Conservation (phyloP, 2,113 vertebrate species). For the Percopsis transmontana region DNA sequence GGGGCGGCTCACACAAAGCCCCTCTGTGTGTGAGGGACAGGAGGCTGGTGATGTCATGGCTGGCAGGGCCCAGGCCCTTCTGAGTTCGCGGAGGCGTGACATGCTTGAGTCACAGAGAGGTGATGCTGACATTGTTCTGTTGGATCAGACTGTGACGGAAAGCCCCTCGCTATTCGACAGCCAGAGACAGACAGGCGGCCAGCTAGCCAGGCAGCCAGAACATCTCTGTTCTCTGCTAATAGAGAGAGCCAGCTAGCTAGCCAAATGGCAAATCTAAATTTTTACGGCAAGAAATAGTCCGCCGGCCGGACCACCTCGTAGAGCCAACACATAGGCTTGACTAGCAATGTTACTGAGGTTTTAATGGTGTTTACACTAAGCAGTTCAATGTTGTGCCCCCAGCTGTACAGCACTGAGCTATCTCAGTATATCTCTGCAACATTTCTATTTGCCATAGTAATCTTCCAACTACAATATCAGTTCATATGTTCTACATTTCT, state of each 20-base stretch:
- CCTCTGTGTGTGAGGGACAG: slow-evolving; percentile 44
- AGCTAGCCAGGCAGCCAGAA: slow-evolving; percentile 13
- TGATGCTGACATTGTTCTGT: slow-evolving; percentile 44
- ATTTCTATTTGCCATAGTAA: too few species aligned
- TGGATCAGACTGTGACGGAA: slow-evolving; percentile 41
- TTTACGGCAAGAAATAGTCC: neutral
- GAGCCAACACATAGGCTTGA: neutral
- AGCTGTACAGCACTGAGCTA: neutral
- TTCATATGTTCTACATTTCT: neutral
- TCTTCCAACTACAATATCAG: neutral
- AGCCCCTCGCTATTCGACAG: slow-evolving; percentile 2
- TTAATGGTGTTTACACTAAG: too few species aligned
- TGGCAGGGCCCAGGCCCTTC: slow-evolving; percentile 42
- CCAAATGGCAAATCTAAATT: neutral
- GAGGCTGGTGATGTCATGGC: slow-evolving; percentile 59
- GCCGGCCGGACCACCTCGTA: neutral
- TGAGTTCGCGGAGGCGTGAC: slow-evolving; percentile 48
- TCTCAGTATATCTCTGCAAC: too few species aligned
- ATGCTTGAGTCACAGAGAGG: slow-evolving; percentile 44
- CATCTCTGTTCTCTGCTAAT: neutral
- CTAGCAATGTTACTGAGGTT: too few species aligned
- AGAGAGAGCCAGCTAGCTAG: neutral
- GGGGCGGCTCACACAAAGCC: slow-evolving; percentile 25
- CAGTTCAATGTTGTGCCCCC: too few species aligned
- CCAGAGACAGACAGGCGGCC: slow-evolving; percentile 31